Evolutionary conservation across 1,140 invertebrate genomes (phyloP).

Genomic region (Nasonia longicornis): DNA sequence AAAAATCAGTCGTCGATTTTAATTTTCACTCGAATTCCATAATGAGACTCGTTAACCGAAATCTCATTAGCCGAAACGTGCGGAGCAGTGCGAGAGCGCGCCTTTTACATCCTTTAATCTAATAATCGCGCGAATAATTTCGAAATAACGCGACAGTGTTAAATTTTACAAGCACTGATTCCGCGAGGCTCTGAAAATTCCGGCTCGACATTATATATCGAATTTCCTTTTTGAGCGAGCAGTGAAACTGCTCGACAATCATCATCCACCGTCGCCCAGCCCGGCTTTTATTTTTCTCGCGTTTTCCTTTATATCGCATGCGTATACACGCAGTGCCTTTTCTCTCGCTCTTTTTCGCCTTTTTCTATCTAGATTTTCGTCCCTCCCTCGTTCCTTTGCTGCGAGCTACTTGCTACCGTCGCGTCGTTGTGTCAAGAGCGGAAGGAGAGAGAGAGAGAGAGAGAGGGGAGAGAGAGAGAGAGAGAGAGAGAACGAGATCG

Average conservation of each 20-base stretch:
- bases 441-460: background rate
- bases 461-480: slow-evolving; percentile 1
- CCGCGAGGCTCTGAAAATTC: background rate
- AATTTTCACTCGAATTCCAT: slow-evolving; percentile 14
- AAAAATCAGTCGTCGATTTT: background rate
- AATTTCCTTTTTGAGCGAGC: slow-evolving; percentile 25
- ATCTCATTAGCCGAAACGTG: background rate
- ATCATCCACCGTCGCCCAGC: background rate
- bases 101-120: slow-evolving; percentile 14
- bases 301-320: too few relatives aligned
- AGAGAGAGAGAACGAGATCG: background rate
- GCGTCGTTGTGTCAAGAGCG: slow-evolving; percentile 10
- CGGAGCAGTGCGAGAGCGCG: background rate
- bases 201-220: slow-evolving; percentile 10
- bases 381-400: background rate
- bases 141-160: background rate
- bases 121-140: slow-evolving; percentile 31
- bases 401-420: background rate
- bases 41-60: slow-evolving; percentile 2
- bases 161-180: slow-evolving; percentile 15
- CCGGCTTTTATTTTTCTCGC: slow-evolving; percentile 15
- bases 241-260: slow-evolving; percentile 29
- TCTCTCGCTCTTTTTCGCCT: background rate
- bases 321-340: background rate
- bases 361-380: slow-evolving; percentile 17